phyloP scores from a whole-genome alignment of 2,797 vertebrate species.

The Peromyscus melanophrys region DNA sequence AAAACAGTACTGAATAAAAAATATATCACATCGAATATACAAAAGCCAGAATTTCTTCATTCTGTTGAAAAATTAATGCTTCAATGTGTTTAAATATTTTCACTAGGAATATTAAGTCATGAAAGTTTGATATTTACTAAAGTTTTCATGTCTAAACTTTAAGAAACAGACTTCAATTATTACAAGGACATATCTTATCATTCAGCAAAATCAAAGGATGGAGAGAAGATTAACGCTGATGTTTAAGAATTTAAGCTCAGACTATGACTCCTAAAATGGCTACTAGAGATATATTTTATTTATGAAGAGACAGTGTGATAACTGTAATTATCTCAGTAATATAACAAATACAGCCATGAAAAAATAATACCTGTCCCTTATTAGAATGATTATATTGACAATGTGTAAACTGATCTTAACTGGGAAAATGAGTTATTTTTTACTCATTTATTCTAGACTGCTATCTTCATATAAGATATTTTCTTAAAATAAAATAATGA shows the following conservation, averaged over 20 bases:
- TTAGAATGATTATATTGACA: background rate
- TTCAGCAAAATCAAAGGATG: constrained; percentile 1
- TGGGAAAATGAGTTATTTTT: background rate
- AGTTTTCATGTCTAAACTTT: background rate
- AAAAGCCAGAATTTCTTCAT: background rate
- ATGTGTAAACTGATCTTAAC: background rate
- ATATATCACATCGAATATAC: constrained; percentile 19
- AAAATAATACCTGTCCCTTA: background rate
- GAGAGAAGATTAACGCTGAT: background rate
- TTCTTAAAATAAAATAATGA: background rate
- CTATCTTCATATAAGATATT: background rate
- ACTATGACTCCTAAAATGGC: background rate
- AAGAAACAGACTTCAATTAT: background rate
- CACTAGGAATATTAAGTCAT: constrained; percentile 36
- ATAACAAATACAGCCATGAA: background rate
- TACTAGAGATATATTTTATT: background rate
- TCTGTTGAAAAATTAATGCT: constrained; percentile 35
- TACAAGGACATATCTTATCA: background rate
- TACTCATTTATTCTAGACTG: background rate
- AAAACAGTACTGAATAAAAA: background rate
- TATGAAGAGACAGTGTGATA: background rate
- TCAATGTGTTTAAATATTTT: constrained; percentile 43
- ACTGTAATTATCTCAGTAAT: background rate
- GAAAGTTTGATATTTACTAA: constrained; percentile 63
- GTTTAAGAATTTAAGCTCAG: background rate